Base-by-base conservation (phyloP, 2,888 invertebrate genomes). In the Watsonalla cultraria region DNA sequence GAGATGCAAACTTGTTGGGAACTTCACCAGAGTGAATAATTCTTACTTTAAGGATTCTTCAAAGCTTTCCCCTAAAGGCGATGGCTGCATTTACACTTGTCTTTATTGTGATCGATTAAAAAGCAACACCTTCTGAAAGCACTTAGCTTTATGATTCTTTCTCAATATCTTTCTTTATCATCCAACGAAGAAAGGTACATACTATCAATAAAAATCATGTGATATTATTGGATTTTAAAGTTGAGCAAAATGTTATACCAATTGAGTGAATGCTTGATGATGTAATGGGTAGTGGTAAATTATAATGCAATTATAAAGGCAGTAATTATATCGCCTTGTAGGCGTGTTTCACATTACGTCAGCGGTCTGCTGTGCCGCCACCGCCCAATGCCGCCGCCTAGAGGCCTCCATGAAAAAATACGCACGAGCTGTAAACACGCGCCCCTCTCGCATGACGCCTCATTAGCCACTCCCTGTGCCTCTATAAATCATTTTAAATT, bases 401-500 rank as follows among this genome's bases (percentile, higher is more conserved):
- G 74, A 79, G 75, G 67, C 78, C 76, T 66, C 76, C 72, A 76
- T 78, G 77, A 80, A 84, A 84, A 80, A 72, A 73, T 68, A 76
- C 71, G 70, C 77, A 72, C 78, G 70, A 77, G 78, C 77, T 80
- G 82, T 84, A 84, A 88, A 87, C 84, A 87, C 80, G 82, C 84
- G 85, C 86, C 86, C 88, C 89, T 84, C 84, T 85, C 80, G 84
- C 84, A 85, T 88, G 87, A 85, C 82, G 88, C 83, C 90, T 90
- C 89, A 90, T 90, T 90, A 90, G 88, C 86, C 86, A 83, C 90
- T 86, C 87, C 88, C 85, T 78, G 77, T 76, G 76, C 84, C 76
- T 85, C 84, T 84, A 90, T 90, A 90, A 90, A 90, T 90, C 89
- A 90, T 90, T 90, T 89, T 84, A 90, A 90, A 90, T 90, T 90